phyloP scores from a whole-genome alignment of 2,113 vertebrate genomes.

The Forbesichthys agassizii region DNA sequence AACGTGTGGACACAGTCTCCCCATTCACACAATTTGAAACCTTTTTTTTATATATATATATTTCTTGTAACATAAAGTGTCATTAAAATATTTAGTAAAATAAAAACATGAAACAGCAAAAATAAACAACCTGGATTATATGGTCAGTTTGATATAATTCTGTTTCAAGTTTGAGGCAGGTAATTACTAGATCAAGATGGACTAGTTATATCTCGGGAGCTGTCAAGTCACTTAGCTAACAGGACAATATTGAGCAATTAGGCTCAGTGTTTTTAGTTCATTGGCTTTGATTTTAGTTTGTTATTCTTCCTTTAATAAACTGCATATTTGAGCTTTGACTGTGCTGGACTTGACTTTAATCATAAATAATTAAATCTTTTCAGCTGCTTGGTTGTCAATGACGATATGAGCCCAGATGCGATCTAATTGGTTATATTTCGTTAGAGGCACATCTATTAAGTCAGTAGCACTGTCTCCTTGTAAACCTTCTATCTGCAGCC shows the following conservation, averaged over 20 bases:
- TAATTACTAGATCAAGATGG: conserved; percentile 51
- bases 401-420: conserved; percentile 10
- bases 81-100: conserved; percentile 43
- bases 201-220: conserved; percentile 38
- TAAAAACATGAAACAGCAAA: conserved; percentile 42
- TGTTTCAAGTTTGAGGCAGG: conserved; percentile 80
- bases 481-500: conserved; percentile 40
- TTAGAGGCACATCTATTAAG: conserved; percentile 51
- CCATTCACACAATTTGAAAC: conserved; percentile 62
- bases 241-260: conserved; percentile 14
- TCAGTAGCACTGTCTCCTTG: conserved; percentile 39
- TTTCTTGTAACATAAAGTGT: conserved; percentile 57
- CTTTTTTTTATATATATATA: conserved; percentile 20
- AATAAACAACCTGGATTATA: conserved; percentile 52
- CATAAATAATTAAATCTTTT: background rate
- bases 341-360: conserved; percentile 5
- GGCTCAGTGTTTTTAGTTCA: conserved; percentile 15
- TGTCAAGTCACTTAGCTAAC: conserved; percentile 21
- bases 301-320: conserved; percentile 6
- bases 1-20: conserved; percentile 68
- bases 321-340: conserved; percentile 7
- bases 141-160: conserved; percentile 58
- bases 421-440: conserved; percentile 18
- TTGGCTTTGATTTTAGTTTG: conserved; percentile 16
- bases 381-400: conserved; percentile 2